These are phyloP conservation scores for Drosophila diplacantha DNA, from an alignment of 2,888 invertebrate species.

Conservation along the genomic window DNA sequence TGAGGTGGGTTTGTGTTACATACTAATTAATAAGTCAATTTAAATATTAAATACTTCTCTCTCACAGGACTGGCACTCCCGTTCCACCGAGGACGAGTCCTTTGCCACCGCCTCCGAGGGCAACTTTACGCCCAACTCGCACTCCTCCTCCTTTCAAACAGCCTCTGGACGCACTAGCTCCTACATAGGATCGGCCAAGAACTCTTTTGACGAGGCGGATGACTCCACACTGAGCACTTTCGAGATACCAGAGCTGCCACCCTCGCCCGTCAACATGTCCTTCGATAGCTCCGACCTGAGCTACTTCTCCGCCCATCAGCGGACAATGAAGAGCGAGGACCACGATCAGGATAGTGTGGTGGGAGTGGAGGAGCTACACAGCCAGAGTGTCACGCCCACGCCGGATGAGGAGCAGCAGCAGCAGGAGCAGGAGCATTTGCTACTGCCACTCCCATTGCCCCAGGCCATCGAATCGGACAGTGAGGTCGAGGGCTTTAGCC, in stretches of 20 bases:
- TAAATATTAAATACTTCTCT: background rate
- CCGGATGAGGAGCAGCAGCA: slow-evolving; percentile 56
- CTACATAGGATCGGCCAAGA: slow-evolving; percentile 80
- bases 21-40: background rate
- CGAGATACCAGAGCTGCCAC: slow-evolving; percentile 71
- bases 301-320: slow-evolving; percentile 71
- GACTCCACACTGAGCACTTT: slow-evolving; percentile 68
- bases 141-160: slow-evolving; percentile 84
- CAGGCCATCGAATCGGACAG: slow-evolving; percentile 67
- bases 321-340: slow-evolving; percentile 47
- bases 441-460: slow-evolving; percentile 38
- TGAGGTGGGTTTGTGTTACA: slow-evolving; percentile 53
- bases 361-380: slow-evolving; percentile 69
- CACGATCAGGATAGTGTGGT: slow-evolving; percentile 64
- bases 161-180: slow-evolving; percentile 83
- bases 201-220: slow-evolving; percentile 77
- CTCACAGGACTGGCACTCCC: slow-evolving; percentile 77
- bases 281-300: slow-evolving; percentile 77
- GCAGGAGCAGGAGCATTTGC: slow-evolving; percentile 16
- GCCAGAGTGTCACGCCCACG: slow-evolving; percentile 75
- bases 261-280: slow-evolving; percentile 76
- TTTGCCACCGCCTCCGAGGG: slow-evolving; percentile 85
- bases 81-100: slow-evolving; percentile 81
- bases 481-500: slow-evolving; percentile 62
- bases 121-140: slow-evolving; percentile 82